phyloP scores from a whole-genome alignment of 2,888 invertebrate species.

The Philonicus albiceps region DNA sequence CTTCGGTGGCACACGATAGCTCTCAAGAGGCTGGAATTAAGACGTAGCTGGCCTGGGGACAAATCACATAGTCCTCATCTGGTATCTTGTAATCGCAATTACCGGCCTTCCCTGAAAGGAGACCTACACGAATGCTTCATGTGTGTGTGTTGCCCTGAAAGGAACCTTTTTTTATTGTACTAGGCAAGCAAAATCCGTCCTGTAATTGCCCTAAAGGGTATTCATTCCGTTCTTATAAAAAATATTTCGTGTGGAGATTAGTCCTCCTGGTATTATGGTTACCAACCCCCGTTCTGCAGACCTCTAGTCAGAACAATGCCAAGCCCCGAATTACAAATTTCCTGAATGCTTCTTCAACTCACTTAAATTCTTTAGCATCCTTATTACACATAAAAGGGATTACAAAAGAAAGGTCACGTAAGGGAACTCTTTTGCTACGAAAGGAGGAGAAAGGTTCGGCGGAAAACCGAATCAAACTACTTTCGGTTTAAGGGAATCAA shows the following conservation, averaged over 20 bases:
- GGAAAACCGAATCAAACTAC: conserved; percentile 8
- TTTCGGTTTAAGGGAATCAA: background rate
- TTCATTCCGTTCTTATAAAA: conserved; percentile 15
- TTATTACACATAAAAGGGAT: background rate
- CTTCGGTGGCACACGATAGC: conserved; percentile 17
- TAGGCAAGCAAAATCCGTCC: background rate
- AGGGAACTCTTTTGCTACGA: background rate
- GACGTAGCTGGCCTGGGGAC: conserved; percentile 9
- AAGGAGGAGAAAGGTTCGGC: background rate
- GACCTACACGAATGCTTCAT: background rate
- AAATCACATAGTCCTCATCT: conserved; percentile 12
- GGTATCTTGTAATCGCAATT: conserved; percentile 27
- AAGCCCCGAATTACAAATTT: conserved; percentile 13
- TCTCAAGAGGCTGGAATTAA: conserved; percentile 16
- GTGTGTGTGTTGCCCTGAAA: background rate
- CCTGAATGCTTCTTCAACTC: background rate
- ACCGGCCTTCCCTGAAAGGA: background rate
- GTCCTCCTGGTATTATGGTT: background rate
- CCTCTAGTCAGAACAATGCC: background rate
- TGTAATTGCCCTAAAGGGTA: conserved; percentile 10
- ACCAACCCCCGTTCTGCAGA: background rate
- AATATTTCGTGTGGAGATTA: conserved; percentile 18
- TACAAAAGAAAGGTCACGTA: conserved; percentile 13
- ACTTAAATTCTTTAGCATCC: conserved; percentile 11
- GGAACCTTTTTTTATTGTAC: conserved; percentile 7